Evolutionary conservation across 2,888 invertebrate genomes (phyloP).

Genomic region (Branchipolynoe longqiensis): DNA sequence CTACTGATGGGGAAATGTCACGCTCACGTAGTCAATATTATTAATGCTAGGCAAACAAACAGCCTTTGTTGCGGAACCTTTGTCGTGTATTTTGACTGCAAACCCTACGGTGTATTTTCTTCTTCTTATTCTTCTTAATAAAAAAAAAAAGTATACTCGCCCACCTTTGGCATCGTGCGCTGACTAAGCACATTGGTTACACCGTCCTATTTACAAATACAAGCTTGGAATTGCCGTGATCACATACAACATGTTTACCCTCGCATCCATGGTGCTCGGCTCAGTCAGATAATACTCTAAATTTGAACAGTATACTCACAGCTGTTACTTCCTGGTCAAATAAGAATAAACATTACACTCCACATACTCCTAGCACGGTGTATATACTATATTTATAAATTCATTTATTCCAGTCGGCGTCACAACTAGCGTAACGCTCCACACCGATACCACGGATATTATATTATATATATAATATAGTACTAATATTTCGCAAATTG

Average conservation of each 20-base stretch:
- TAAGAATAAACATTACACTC: slow-evolving; percentile 18
- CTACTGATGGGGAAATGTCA: slow-evolving; percentile 4
- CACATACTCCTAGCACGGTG: not conserved
- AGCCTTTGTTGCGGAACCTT: not conserved
- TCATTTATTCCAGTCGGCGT: not conserved
- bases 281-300: too few species aligned
- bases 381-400: not conserved
- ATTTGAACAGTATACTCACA: not conserved
- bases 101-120: slow-evolving; percentile 14
- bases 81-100: not conserved
- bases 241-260: slow-evolving; percentile 45
- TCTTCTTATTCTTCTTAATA: too few species aligned
- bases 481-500: slow-evolving; percentile 32
- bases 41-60: slow-evolving; percentile 13
- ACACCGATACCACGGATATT: slow-evolving; percentile 34
- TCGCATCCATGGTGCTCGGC: slow-evolving; percentile 18
- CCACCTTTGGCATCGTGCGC: not conserved
- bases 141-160: not conserved
- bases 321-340: not conserved
- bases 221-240: slow-evolving; percentile 45
- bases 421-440: slow-evolving; percentile 7
- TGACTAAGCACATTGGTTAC: slow-evolving; percentile 25
- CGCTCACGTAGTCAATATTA: not conserved
- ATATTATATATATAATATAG: not conserved
- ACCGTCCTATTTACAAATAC: slow-evolving; percentile 36